Conservation (phyloP, 2,888 invertebrate genomes). For the Oscheius sp. region DNA sequence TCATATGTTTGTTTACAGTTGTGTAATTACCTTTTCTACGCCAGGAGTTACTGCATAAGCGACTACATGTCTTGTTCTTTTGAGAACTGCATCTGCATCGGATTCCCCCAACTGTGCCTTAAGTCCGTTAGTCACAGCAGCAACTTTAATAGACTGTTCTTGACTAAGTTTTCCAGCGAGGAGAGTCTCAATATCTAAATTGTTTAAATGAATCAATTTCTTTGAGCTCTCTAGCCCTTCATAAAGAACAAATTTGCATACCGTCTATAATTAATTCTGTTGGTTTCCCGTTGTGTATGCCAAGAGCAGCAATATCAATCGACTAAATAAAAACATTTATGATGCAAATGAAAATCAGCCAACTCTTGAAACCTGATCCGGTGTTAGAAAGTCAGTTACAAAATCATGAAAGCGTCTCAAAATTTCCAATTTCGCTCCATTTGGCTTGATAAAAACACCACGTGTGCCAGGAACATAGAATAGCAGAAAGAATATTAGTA, state of each 20-base stretch:
- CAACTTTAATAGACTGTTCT: conserved; percentile 1
- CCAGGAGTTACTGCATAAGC: conserved; percentile 22
- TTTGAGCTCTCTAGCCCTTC: not conserved
- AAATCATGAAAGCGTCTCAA: conserved; percentile 10
- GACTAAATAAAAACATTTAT: not conserved
- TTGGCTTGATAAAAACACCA: conserved; percentile 1
- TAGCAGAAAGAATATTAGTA: not conserved
- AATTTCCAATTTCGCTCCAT: conserved; percentile 13
- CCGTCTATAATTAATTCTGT: conserved; percentile 15
- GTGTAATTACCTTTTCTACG: conserved; percentile 1
- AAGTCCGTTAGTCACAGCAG: conserved; percentile 1
- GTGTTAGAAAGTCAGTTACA: conserved; percentile 18
- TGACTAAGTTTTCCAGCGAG: not conserved
- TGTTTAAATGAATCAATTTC: not conserved
- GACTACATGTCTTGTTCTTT: conserved; percentile 9
- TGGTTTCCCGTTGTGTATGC: conserved; percentile 22
- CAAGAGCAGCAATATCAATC: conserved; percentile 24
- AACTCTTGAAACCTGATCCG: conserved; percentile 20
- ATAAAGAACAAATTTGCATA: not conserved
- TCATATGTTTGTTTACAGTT: not conserved
- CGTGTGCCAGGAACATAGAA: not conserved
- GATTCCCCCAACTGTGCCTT: not conserved
- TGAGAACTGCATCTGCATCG: not conserved
- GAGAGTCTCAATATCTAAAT: not conserved
- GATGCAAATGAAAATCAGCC: not conserved